A percentile compares a stretch with the other conserved stretches of the same genome.
These are phyloP conservation scores for Drosophila demipolita DNA, from an alignment of 2,888 invertebrate genomes.

Conservation along the genomic window DNA sequence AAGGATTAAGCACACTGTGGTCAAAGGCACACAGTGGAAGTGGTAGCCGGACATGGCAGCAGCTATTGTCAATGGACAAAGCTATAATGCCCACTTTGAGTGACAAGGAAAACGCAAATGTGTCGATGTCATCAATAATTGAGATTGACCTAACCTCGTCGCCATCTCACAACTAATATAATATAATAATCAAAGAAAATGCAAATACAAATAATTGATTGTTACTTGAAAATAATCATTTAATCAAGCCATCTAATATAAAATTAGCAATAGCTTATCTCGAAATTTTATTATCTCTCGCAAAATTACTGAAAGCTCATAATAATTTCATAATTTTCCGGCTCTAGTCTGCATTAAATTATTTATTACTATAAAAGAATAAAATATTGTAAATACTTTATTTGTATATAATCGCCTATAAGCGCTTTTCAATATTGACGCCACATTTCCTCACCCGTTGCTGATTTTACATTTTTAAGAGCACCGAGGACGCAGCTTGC, in stretches of 20 bases:
- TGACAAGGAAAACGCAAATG: conserved; percentile 22
- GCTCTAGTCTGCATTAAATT: neutral
- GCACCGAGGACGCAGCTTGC: neutral
- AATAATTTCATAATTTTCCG: neutral
- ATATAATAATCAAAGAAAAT: conserved; percentile 17
- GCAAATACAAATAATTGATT: neutral
- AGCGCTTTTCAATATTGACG: neutral
- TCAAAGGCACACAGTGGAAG: conserved; percentile 10
- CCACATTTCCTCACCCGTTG: too few species aligned
- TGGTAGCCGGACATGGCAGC: conserved; percentile 36
- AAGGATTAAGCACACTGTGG: conserved; percentile 26
- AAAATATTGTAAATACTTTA: neutral
- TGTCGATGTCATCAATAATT: conserved; percentile 43
- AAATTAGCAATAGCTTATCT: neutral
- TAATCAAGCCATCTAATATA: too few species aligned
- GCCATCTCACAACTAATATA: conserved; percentile 19
- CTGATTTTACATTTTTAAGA: neutral
- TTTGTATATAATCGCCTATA: neutral
- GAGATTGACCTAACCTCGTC: conserved; percentile 60
- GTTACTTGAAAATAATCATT: neutral
- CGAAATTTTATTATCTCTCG: too few species aligned
- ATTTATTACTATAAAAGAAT: neutral
- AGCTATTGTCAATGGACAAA: conserved; percentile 31
- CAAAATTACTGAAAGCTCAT: neutral
- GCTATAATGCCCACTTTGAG: neutral